phyloP scores from a whole-genome alignment of 2,113 vertebrate genomes.

The Corythornis cristatus region DNA sequence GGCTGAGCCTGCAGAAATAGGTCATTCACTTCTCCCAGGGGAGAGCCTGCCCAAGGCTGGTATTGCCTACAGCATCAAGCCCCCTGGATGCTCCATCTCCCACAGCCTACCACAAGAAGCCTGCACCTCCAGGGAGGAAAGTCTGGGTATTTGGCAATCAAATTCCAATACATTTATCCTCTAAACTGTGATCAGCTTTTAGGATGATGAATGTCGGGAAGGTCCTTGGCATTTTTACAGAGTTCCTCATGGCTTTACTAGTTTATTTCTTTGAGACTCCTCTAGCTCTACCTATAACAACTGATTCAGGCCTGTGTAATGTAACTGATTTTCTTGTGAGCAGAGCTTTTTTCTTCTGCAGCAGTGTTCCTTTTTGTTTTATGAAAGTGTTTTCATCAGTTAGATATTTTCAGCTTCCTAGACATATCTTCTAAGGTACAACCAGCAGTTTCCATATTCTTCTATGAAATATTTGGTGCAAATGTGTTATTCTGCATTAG shows the following conservation, averaged over 20 bases:
- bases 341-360: not conserved
- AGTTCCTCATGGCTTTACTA: not conserved
- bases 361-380: not conserved
- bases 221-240: not conserved
- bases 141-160: not conserved
- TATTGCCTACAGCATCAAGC: accelerated
- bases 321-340: not conserved
- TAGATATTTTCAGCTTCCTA: not conserved
- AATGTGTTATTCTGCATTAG: not conserved
- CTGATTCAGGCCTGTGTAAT: not conserved
- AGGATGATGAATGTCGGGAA: not conserved
- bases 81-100: accelerated
- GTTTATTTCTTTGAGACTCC: not conserved
- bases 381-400: not conserved
- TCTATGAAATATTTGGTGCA: not conserved
- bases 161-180: not conserved
- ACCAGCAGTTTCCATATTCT: not conserved
- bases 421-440: not conserved
- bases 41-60: accelerated
- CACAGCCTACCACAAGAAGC: not conserved
- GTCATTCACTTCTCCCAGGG: not conserved
- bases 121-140: not conserved
- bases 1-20: not conserved
- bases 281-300: not conserved
- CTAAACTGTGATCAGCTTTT: not conserved